Percentiles rank a stretch among this genome's conserved stretches.
These are phyloP conservation scores for Labroides dimidiatus DNA, from an alignment of 2,797 vertebrate genomes.

Conservation along the genomic window DNA sequence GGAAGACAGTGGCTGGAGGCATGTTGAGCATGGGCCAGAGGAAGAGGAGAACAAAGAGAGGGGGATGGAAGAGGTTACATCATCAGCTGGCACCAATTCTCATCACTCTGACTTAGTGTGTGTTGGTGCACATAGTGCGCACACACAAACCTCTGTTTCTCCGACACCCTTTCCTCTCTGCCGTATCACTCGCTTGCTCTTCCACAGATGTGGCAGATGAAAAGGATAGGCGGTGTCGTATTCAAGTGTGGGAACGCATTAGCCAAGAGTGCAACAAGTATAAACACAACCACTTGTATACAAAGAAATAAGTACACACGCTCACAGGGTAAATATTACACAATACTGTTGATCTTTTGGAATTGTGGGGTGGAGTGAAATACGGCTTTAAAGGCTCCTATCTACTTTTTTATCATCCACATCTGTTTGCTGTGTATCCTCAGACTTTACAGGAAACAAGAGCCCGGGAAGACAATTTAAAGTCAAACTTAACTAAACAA, in stretches of 20 bases:
- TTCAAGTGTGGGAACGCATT: constrained; percentile 74
- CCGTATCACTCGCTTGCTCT: constrained; percentile 53
- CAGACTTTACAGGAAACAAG: constrained; percentile 48
- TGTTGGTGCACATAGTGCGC: constrained; percentile 15
- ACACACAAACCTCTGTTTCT: constrained; percentile 34
- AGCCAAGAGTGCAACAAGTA: constrained; percentile 66
- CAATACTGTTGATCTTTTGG: constrained; percentile 32
- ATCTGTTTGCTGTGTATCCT: constrained; percentile 56
- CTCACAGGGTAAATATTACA: constrained; percentile 34
- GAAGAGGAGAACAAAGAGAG: constrained; percentile 71
- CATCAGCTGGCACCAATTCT: constrained; percentile 70
- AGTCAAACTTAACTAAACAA: constrained; percentile 9
- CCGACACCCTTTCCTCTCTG: constrained; percentile 57
- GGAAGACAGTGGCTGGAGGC: constrained; percentile 61
- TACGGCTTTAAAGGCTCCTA: constrained; percentile 53
- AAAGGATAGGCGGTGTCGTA: constrained; percentile 61
- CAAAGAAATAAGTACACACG: constrained; percentile 31
- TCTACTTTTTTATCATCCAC: constrained; percentile 52
- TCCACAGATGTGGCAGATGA: constrained; percentile 63
- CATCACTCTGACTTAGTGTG: constrained; percentile 58
- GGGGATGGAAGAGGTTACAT: constrained; percentile 75
- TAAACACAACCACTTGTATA: constrained; percentile 68
- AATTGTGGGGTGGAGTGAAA: constrained; percentile 49
- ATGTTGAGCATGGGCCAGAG: constrained; percentile 58
- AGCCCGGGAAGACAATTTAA: constrained; percentile 31